phyloP scores from a whole-genome alignment of 2,113 vertebrate species.

The Ptilonorhynchus violaceus region DNA sequence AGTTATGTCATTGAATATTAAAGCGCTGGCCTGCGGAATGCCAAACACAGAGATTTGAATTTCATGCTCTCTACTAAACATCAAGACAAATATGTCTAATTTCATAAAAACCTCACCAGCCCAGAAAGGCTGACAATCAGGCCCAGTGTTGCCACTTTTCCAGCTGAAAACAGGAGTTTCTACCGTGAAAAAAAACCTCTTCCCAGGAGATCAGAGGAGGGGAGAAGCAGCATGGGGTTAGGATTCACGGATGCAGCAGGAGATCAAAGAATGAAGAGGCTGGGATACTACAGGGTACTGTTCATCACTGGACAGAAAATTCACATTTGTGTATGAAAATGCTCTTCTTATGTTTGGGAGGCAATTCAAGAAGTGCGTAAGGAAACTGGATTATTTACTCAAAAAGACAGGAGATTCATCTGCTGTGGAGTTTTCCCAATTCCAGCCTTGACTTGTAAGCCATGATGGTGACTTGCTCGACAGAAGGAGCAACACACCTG shows the following conservation, averaged over 20 bases:
- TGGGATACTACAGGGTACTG: not conserved
- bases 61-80: constrained; percentile 81
- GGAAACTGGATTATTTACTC: not conserved
- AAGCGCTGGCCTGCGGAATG: constrained; percentile 71
- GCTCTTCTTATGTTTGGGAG: not conserved
- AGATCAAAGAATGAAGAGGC: not conserved
- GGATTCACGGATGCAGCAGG: not conserved
- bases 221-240: not conserved
- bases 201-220: not conserved
- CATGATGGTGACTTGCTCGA: rapidly evolving
- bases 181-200: not conserved
- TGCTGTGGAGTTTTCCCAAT: not conserved
- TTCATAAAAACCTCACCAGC: constrained; percentile 77
- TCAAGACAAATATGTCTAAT: constrained; percentile 84
- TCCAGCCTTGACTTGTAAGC: not conserved
- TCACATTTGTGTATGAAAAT: not conserved
- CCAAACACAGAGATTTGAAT: constrained; percentile 81
- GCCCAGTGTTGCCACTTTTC: constrained; percentile 4
- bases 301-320: not conserved
- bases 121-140: constrained; percentile 69
- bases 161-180: constrained; percentile 33
- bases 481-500: not conserved
- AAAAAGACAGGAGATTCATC: not conserved
- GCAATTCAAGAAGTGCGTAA: not conserved
- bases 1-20: constrained; percentile 86